Evolutionary conservation across 2,888 invertebrate species (phyloP).

Genomic region (Leptopilina myrica): DNA sequence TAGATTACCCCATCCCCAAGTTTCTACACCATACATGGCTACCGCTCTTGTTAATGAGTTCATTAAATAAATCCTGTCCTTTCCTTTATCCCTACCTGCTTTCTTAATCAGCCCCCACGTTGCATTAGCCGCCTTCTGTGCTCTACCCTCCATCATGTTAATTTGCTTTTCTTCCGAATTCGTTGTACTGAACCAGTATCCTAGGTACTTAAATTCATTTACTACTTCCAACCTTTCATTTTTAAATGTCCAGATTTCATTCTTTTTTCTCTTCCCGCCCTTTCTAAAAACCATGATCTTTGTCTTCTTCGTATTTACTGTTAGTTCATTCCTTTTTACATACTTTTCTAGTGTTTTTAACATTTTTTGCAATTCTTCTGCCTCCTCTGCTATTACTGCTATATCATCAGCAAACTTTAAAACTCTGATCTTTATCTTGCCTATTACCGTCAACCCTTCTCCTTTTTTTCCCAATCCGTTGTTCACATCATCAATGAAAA

Average conservation of each 20-base stretch:
- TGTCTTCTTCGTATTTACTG: not conserved
- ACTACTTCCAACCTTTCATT: not conserved
- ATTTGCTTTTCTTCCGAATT: not conserved
- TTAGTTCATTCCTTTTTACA: not conserved
- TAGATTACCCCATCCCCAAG: not conserved
- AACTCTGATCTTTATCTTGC: not conserved
- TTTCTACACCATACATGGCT: not conserved
- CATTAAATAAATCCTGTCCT: not conserved
- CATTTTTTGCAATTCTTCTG: conserved; percentile 21
- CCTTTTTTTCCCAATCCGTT: not conserved
- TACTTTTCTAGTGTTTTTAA: conserved; percentile 7
- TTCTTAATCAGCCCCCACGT: conserved; percentile 42
- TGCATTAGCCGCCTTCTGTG: conserved; percentile 36
- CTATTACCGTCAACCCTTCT: not conserved
- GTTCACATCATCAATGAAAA: not conserved
- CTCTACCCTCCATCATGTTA: not conserved
- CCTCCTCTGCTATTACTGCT: not conserved
- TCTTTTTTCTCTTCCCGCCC: not conserved
- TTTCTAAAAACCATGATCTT: conserved; percentile 14
- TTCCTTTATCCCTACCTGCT: not conserved
- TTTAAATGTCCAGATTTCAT: not conserved
- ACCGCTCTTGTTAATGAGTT: not conserved
- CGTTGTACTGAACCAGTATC: not conserved
- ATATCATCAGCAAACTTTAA: not conserved
- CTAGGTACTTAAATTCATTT: not conserved